phyloP scores from a whole-genome alignment of 2,113 vertebrate genomes.

The Trogon surrucura region DNA sequence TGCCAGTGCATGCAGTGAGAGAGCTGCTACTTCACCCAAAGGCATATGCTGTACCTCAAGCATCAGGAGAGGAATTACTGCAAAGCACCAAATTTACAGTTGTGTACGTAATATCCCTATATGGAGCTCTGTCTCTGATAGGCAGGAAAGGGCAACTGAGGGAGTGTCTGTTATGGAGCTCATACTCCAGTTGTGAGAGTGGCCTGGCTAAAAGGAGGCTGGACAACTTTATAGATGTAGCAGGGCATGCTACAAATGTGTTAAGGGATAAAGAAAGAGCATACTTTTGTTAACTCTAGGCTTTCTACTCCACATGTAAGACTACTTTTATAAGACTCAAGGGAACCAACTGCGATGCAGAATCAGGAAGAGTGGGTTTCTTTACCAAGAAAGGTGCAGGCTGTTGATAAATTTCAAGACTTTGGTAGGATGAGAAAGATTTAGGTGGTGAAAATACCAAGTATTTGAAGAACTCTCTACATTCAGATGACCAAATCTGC shows the following conservation, averaged over 20 bases:
- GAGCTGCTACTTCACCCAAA: background rate
- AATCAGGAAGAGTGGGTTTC: background rate
- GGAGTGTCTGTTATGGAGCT: rapidly evolving
- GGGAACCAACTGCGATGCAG: background rate
- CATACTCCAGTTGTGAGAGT: background rate
- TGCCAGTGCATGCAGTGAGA: background rate
- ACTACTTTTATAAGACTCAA: background rate
- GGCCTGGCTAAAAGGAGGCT: background rate
- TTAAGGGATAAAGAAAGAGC: background rate
- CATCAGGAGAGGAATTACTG: background rate
- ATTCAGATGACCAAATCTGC: background rate
- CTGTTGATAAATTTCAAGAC: background rate
- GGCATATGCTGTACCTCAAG: background rate
- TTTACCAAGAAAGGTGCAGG: background rate
- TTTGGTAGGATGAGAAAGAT: background rate
- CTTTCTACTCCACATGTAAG: background rate
- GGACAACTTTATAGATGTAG: background rate
- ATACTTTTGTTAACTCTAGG: background rate
- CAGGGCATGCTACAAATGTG: background rate
- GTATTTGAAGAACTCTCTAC: background rate
- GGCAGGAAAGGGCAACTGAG: background rate
- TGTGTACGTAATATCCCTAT: background rate
- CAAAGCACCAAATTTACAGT: background rate
- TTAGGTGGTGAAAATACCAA: background rate
- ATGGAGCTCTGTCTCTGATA: background rate